These are phyloP conservation scores for Pseudochirops corinnae DNA, from an alignment of 2,797 vertebrate species.

Conservation along the genomic window DNA sequence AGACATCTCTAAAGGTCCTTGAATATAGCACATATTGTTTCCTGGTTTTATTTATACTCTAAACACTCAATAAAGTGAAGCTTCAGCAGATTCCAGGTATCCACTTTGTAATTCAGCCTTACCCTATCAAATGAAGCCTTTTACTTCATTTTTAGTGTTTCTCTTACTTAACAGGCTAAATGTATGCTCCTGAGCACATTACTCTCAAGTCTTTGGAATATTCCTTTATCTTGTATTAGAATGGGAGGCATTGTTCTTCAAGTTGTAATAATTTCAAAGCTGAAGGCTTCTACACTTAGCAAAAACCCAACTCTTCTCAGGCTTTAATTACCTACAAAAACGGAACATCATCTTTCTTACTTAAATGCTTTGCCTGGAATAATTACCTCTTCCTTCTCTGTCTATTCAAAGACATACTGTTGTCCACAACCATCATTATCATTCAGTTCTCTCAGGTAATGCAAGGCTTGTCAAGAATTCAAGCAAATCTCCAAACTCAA, in stretches of 20 bases:
- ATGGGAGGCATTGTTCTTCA: slow-evolving; percentile 47
- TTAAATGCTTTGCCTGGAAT: slow-evolving; percentile 21
- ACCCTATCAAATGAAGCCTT: slow-evolving; percentile 53
- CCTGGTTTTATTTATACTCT: not conserved
- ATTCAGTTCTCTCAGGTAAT: not conserved
- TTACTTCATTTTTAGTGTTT: slow-evolving; percentile 51
- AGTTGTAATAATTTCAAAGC: slow-evolving; percentile 44
- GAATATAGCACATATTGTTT: not conserved
- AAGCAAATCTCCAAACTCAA: not conserved
- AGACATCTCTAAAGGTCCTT: not conserved
- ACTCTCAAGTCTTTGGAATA: slow-evolving; percentile 50
- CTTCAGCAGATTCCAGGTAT: not conserved
- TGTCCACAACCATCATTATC: slow-evolving; percentile 3
- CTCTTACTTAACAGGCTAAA: slow-evolving; percentile 67
- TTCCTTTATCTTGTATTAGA: slow-evolving; percentile 52
- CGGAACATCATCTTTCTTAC: slow-evolving; percentile 30
- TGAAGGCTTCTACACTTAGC: slow-evolving; percentile 51
- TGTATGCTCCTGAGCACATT: slow-evolving; percentile 28
- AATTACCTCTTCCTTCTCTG: slow-evolving; percentile 1
- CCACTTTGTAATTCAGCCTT: slow-evolving; percentile 39
- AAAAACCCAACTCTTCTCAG: slow-evolving; percentile 39
- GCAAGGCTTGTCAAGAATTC: not conserved
- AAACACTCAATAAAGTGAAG: not conserved
- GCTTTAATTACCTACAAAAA: slow-evolving; percentile 39
- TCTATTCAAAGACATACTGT: not conserved